A percentile compares a stretch with the other conserved stretches of the same genome.
phyloP scores from a whole-genome alignment of 2,888 invertebrate species.

The Drosophila picticornis region DNA sequence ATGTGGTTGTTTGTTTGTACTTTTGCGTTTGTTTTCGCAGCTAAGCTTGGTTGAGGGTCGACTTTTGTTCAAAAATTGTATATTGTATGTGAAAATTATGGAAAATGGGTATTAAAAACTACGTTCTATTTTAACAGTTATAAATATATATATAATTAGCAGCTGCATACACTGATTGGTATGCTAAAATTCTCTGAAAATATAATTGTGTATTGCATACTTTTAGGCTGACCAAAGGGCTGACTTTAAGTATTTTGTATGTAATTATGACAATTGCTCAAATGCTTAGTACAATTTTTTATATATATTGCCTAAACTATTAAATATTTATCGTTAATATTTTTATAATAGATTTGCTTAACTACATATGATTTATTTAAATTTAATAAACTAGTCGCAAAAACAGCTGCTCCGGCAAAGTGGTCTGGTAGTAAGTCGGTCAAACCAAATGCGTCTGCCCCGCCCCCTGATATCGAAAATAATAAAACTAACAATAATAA shows the following conservation, averaged over 20 bases:
- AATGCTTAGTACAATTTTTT: not conserved
- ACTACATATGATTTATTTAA: not conserved
- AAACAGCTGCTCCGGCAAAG: slow-evolving; percentile 49
- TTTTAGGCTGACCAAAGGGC: slow-evolving; percentile 41
- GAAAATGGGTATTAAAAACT: not conserved
- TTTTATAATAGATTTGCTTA: not conserved
- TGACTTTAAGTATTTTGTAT: not conserved
- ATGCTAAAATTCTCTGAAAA: not conserved
- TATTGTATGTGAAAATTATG: not conserved
- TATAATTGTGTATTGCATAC: slow-evolving; percentile 47
- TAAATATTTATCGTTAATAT: not conserved
- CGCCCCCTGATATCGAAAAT: not conserved
- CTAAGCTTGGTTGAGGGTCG: slow-evolving; percentile 7
- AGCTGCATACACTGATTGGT: not conserved
- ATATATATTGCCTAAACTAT: not conserved
- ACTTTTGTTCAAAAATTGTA: not conserved
- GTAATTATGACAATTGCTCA: not conserved
- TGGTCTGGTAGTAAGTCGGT: slow-evolving; percentile 74
- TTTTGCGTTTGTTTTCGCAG: slow-evolving; percentile 10
- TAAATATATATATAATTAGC: not conserved
- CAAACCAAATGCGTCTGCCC: slow-evolving; percentile 34
- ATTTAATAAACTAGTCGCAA: slow-evolving; percentile 11
- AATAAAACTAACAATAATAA: not conserved
- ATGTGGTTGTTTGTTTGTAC: slow-evolving; percentile 4
- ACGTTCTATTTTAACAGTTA: not conserved